A percentile compares a stretch with the other conserved stretches of the same genome.
Conservation (phyloP, 2,888 invertebrate species). For the Agriopis marginaria region DNA sequence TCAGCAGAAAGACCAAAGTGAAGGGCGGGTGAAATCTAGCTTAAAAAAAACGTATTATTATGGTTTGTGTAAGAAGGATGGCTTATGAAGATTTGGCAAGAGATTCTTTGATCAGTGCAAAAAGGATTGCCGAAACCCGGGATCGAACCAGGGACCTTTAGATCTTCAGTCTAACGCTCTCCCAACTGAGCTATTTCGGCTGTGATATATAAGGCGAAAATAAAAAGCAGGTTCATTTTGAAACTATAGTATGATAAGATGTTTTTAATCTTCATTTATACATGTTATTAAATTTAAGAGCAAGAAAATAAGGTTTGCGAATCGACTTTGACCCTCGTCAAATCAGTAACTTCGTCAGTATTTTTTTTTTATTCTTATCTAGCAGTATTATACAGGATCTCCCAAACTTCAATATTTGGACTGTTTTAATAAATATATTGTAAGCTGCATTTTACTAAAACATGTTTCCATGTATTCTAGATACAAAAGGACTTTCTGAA, state of each 20-base stretch:
- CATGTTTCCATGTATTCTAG: background rate
- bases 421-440: too few species aligned
- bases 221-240: conserved; percentile 11
- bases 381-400: background rate
- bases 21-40: too few species aligned
- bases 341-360: background rate
- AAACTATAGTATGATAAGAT: background rate
- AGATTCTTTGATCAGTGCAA: conserved; percentile 12
- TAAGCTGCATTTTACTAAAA: background rate
- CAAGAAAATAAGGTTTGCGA: too few species aligned
- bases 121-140: conserved; percentile 88
- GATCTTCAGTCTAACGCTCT: conserved; percentile 90
- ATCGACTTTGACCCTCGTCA: background rate
- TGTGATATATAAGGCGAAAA: conserved; percentile 31
- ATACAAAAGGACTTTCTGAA: background rate
- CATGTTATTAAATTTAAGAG: too few species aligned
- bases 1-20: too few species aligned
- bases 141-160: conserved; percentile 91
- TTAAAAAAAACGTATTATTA: too few species aligned
- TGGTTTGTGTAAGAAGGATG: too few species aligned
- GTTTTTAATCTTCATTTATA: too few species aligned
- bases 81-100: too few species aligned
- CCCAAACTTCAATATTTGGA: too few species aligned
- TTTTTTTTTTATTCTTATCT: background rate
- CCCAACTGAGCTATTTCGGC: conserved; percentile 90